These are phyloP conservation scores for Bambusicola thoracicus DNA, from an alignment of 2,113 vertebrate genomes.

Conservation along the genomic window DNA sequence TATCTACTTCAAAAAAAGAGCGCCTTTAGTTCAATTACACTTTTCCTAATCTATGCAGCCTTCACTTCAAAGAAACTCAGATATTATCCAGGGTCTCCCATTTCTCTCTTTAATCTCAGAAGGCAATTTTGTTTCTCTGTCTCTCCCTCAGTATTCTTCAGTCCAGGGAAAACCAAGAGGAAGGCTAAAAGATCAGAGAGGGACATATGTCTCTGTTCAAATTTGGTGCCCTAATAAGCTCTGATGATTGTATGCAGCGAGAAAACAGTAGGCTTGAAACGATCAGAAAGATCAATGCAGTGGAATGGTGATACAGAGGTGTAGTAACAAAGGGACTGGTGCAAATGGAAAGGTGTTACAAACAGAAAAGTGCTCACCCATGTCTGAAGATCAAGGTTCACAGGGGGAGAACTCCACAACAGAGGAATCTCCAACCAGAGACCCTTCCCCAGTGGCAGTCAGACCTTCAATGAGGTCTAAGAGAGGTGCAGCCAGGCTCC, in stretches of 20 bases:
- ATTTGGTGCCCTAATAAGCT: not conserved
- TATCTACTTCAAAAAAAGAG: not conserved
- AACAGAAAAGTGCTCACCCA: too few species aligned
- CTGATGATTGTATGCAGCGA: not conserved
- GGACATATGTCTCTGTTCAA: not conserved
- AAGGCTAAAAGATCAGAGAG: not conserved
- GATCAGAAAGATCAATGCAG: too few species aligned
- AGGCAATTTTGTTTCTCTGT: not conserved
- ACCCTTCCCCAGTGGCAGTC: too few species aligned
- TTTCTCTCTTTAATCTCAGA: not conserved
- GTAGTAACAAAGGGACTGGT: too few species aligned
- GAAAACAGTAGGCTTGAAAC: not conserved
- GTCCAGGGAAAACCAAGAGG: not conserved
- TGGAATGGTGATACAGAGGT: too few species aligned
- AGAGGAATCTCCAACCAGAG: too few species aligned
- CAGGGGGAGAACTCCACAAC: too few species aligned
- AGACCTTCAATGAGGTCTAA: too few species aligned
- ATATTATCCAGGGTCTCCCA: not conserved
- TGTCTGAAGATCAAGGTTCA: too few species aligned
- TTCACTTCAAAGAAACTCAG: conserved; percentile 31
- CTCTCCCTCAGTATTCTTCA: not conserved
- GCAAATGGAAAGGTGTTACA: too few species aligned
- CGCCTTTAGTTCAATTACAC: conserved; percentile 13
- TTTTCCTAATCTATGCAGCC: conserved; percentile 6
- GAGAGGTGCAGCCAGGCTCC: too few species aligned